Conservation (phyloP, 2,113 vertebrate genomes). For the Electrona antarctica region DNA sequence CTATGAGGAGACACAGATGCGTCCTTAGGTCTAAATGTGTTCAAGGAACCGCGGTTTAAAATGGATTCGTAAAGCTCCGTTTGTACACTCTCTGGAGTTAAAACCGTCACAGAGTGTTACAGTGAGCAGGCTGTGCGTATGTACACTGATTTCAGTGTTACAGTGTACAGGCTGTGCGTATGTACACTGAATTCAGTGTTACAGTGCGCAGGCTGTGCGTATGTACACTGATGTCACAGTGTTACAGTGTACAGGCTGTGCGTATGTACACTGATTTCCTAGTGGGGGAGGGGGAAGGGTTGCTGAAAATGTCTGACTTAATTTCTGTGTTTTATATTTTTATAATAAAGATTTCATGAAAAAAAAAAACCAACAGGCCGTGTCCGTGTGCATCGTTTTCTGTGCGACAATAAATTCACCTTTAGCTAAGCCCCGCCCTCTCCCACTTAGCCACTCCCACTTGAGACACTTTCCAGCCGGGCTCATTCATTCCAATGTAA, state of each 20-base stretch:
- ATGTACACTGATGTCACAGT: no score
- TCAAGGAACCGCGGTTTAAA: no score
- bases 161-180: constrained; percentile 57
- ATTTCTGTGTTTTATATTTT: constrained; percentile 87
- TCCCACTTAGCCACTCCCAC: no score
- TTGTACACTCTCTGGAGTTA: no score
- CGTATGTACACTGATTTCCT: constrained; percentile 65
- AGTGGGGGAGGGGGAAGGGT: constrained; percentile 53
- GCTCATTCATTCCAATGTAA: no score
- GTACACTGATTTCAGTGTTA: constrained; percentile 65
- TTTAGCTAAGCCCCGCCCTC: no score
- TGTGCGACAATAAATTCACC: background rate
- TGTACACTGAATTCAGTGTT: constrained; percentile 55
- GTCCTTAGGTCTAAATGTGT: no score
- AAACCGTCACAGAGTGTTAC: no score
- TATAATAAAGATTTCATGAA: constrained; percentile 85
- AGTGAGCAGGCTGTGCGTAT: constrained; percentile 44
- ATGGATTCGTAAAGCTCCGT: no score
- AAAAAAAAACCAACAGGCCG: constrained; percentile 29
- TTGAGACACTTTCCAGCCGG: no score
- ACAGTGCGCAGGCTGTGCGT: no score
- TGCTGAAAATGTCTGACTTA: constrained; percentile 78
- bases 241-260: constrained; percentile 51
- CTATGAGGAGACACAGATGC: no score
- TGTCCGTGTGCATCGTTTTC: constrained; percentile 3